Conservation (phyloP, 2,113 vertebrate genomes). For the Megaceryle maxima region DNA sequence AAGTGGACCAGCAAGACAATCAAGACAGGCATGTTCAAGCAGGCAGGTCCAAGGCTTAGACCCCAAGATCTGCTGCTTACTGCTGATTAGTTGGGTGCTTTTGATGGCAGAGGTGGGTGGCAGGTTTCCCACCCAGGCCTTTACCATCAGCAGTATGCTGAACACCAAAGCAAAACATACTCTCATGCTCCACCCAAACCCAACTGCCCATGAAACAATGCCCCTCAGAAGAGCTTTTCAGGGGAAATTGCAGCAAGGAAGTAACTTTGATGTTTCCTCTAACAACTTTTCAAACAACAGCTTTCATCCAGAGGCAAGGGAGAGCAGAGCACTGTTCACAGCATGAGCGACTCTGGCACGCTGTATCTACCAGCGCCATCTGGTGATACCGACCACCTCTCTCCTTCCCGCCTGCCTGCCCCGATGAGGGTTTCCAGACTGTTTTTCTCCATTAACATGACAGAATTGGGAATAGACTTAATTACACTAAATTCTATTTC, state of each 20-base stretch:
- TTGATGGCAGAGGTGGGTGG: neutral
- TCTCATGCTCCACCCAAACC: neutral
- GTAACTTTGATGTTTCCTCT: neutral
- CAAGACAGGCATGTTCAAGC: neutral
- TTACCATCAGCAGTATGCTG: neutral
- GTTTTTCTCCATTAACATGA: neutral
- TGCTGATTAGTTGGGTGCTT: rapidly evolving
- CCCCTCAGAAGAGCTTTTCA: neutral
- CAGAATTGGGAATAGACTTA: neutral
- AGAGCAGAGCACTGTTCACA: rapidly evolving
- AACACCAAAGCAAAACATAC: neutral
- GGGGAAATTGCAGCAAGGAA: neutral
- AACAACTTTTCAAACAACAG: neutral
- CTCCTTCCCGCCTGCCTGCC: rapidly evolving
- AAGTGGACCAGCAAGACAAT: neutral
- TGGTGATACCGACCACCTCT: neutral
- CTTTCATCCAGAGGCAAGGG: rapidly evolving
- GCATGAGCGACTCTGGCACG: neutral
- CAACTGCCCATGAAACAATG: neutral
- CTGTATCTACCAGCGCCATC: constrained; percentile 14
- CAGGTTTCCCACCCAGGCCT: neutral
- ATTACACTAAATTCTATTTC: neutral
- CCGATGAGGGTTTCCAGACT: rapidly evolving
- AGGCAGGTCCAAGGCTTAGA: neutral
- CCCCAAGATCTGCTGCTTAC: neutral